Percentiles rank a stretch among this genome's conserved stretches.
These are phyloP conservation scores for Seriola quinqueradiata DNA, from an alignment of 2,113 vertebrate species.

Conservation along the genomic window DNA sequence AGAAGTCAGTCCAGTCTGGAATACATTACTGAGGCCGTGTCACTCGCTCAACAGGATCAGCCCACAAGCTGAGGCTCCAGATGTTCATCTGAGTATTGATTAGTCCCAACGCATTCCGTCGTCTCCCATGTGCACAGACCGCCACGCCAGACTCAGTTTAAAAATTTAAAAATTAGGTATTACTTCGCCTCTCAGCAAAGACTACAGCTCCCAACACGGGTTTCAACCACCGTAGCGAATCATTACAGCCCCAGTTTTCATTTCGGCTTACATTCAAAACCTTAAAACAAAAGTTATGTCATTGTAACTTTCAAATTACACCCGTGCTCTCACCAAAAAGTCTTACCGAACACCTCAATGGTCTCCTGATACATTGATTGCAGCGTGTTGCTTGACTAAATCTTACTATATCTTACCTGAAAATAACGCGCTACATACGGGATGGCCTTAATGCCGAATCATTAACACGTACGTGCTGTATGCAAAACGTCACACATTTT, in stretches of 20 bases:
- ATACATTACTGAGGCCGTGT: constrained; percentile 21
- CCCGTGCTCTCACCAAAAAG: background rate
- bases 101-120: constrained; percentile 20
- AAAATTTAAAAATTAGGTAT: background rate
- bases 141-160: background rate
- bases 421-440: too few relatives aligned
- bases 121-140: background rate
- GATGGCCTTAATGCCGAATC: background rate
- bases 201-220: rapidly evolving
- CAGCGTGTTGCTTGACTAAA: background rate
- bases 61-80: constrained; percentile 63
- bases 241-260: rapidly evolving
- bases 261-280: background rate
- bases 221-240: rapidly evolving
- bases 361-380: background rate
- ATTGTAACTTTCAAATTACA: background rate
- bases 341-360: background rate
- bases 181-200: rapidly evolving
- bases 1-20: constrained; percentile 38
- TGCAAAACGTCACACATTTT: rapidly evolving
- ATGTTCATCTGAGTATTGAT: constrained; percentile 61
- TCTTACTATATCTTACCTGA: too few relatives aligned
- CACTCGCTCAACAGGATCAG: constrained; percentile 50
- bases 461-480: rapidly evolving
- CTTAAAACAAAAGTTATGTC: background rate